phyloP scores from a whole-genome alignment of 2,797 vertebrate species.

The Enoplosus armatus region DNA sequence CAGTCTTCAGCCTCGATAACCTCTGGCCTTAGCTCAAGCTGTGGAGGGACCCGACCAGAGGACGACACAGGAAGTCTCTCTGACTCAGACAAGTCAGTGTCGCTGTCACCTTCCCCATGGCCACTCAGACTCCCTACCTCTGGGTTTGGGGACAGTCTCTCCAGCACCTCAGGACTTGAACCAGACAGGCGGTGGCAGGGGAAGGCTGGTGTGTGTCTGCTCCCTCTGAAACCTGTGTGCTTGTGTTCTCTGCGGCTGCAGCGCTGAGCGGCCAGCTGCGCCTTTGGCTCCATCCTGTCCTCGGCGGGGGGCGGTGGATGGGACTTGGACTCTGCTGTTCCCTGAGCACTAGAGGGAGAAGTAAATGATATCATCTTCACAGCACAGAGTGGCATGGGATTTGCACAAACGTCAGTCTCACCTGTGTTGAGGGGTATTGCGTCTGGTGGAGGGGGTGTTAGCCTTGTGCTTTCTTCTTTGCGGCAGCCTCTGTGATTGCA shows the following conservation, averaged over 20 bases:
- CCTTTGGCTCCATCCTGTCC: slow-evolving; percentile 41
- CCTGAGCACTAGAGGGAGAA: slow-evolving; percentile 50
- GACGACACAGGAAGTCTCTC: slow-evolving; percentile 85
- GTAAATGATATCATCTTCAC: rapidly evolving
- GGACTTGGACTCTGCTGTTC: slow-evolving; percentile 46
- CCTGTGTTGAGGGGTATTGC: slow-evolving; percentile 60
- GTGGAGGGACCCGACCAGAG: slow-evolving; percentile 80
- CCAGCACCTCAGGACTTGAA: slow-evolving; percentile 31
- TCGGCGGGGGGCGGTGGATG: slow-evolving; percentile 23
- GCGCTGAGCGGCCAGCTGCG: slow-evolving; percentile 28
- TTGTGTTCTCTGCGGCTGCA: slow-evolving; percentile 35
- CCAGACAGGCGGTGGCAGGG: slow-evolving; percentile 16
- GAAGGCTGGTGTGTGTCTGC: slow-evolving; percentile 36
- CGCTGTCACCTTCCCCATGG: slow-evolving; percentile 78
- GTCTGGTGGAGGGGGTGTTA: slow-evolving; percentile 49
- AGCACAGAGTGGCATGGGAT: not conserved
- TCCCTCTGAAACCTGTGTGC: slow-evolving; percentile 20
- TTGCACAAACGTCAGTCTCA: slow-evolving; percentile 48
- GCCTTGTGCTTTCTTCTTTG: slow-evolving; percentile 68
- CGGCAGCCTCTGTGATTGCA: slow-evolving; percentile 60
- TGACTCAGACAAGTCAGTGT: slow-evolving; percentile 92
- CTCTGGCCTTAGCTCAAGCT: slow-evolving; percentile 90
- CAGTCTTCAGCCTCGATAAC: slow-evolving; percentile 80
- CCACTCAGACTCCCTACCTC: not conserved
- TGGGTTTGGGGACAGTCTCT: not conserved